These are phyloP conservation scores for Drosophila imparisetae DNA, from an alignment of 2,888 invertebrate genomes.

Conservation along the genomic window DNA sequence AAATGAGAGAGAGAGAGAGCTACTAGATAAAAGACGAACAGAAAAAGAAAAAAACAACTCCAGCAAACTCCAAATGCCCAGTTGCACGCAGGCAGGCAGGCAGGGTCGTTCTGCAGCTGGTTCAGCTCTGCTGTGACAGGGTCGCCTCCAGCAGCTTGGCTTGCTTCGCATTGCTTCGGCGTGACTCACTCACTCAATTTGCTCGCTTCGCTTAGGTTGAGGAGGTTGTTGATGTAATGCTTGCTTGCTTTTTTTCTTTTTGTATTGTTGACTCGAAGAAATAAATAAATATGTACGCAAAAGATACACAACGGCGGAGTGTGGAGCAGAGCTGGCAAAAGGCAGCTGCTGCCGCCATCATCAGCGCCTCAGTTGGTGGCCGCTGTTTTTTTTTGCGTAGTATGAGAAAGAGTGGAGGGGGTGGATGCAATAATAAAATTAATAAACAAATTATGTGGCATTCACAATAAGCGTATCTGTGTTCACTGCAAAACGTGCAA, in stretches of 20 bases:
- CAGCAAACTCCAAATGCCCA: neutral
- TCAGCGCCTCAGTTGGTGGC: constrained; percentile 60
- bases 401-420: neutral
- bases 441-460: constrained; percentile 60
- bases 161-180: constrained; percentile 46
- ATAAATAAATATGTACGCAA: constrained; percentile 12
- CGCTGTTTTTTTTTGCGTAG: constrained; percentile 38
- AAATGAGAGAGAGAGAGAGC: constrained; percentile 2
- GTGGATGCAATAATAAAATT: constrained; percentile 39
- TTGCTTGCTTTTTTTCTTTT: constrained; percentile 12
- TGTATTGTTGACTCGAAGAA: constrained; percentile 49
- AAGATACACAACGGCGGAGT: constrained; percentile 5
- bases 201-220: constrained; percentile 32
- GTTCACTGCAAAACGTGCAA: constrained; percentile 49
- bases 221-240: constrained; percentile 61
- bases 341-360: constrained; percentile 48
- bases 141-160: constrained; percentile 46
- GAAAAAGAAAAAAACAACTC: neutral
- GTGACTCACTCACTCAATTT: constrained; percentile 40
- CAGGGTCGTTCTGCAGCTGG: constrained; percentile 49
- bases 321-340: constrained; percentile 1
- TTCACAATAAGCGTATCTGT: constrained; percentile 24
- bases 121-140: constrained; percentile 38
- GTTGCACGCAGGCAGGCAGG: constrained; percentile 6
- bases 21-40: constrained; percentile 34